Evolutionary conservation across 2,797 vertebrate genomes (phyloP), one percentile per base, ranked within the genome.

Genomic region (Acridotheres tristis): DNA sequence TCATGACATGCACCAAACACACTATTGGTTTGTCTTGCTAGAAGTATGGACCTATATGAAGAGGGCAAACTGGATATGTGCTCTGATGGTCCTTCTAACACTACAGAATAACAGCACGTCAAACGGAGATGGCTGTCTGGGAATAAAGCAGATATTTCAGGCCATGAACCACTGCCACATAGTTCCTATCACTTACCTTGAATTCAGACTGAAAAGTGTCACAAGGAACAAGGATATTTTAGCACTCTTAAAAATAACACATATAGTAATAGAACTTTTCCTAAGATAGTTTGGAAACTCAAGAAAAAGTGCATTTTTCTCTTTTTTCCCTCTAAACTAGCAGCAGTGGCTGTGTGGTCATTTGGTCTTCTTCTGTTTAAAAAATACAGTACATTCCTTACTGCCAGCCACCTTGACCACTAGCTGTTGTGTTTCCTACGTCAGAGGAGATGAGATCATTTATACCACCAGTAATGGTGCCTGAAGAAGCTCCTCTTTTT

Each of bases 371-470:
- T 89, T 75, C 89, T 0, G 2, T 81, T 81, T 69, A 80, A 88
- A 83, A 94, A 89, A 57, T 69, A 59, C 26, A 68, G 82, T 75
- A 57, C 90, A 91, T 96, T 95, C 90, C 93, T 88, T 75, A 54
- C 43, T 89, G 47, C n/a, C 82, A 92, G 82, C 78, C 87, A 92
- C 93, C 94, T 91, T 95, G 93, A 92, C 89, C 58, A 63, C 76
- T 78, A 38, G 68, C 57, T 75, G 78, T 42, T 95, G 67, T 73
- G 61, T 62, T 88, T 93, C 79, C 79, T 78, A 17, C 1, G 29
- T 89, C 90, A 88, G 68, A 93, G 80, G 84, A 92, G 58, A 78
- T 96, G 93, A 96, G 85, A 66, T 93, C 90, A 96, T 84, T 94
- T 62, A 62, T 85, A 83, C 50, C 79, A 84, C 40, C 62, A 88